Conservation (phyloP, 1,140 invertebrate species). For the Trinorchestia longiramus region DNA sequence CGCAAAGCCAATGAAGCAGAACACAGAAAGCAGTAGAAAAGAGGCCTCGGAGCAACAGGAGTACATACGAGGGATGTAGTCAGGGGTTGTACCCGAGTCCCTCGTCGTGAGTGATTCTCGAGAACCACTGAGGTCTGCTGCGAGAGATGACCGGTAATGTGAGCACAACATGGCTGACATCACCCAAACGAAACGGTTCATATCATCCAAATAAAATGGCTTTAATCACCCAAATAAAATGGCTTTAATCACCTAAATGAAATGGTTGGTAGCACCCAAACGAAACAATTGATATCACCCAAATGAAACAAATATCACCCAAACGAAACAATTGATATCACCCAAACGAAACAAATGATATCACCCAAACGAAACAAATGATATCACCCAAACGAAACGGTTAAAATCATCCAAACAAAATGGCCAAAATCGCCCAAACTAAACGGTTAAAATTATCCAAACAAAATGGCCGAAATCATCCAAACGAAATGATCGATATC, state of each 20-base stretch:
- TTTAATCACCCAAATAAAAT: background rate
- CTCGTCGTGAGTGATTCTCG: slow-evolving; percentile 82
- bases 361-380: too few species aligned
- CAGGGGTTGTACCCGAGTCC: slow-evolving; percentile 75
- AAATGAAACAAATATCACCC: too few species aligned
- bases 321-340: too few species aligned
- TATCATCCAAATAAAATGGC: background rate
- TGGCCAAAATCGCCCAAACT: too few species aligned
- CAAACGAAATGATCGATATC: background rate
- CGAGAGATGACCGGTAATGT: slow-evolving; percentile 57
- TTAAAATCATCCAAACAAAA: too few species aligned
- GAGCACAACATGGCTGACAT: background rate
- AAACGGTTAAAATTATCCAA: background rate
- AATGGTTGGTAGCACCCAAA: too few species aligned
- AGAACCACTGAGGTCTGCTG: slow-evolving; percentile 83
- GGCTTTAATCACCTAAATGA: too few species aligned
- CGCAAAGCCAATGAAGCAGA: slow-evolving; percentile 59
- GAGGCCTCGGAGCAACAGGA: slow-evolving; percentile 61
- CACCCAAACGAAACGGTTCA: background rate
- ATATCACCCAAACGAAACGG: too few species aligned
- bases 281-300: too few species aligned
- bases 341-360: too few species aligned
- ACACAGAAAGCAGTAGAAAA: slow-evolving; percentile 60
- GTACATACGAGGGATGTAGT: slow-evolving; percentile 69
- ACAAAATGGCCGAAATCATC: background rate